phyloP scores from a whole-genome alignment of 2,888 invertebrate species.

The Andrena chrysosceles region DNA sequence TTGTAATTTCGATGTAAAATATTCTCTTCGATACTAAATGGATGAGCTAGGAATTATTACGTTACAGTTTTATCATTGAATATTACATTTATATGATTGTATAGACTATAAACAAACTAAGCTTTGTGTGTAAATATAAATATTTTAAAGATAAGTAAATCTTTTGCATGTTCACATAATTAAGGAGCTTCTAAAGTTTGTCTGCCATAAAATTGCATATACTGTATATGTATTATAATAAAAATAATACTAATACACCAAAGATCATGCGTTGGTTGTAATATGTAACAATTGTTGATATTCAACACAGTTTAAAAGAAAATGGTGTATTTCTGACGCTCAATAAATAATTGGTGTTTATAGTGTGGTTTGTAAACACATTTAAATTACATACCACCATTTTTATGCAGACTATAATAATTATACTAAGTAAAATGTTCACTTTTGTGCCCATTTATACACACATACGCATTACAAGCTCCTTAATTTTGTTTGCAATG shows the following conservation, averaged over 20 bases:
- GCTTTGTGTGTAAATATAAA: constrained; percentile 82
- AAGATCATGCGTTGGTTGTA: constrained; percentile 65
- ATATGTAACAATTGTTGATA: constrained; percentile 59
- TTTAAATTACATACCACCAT: constrained; percentile 44
- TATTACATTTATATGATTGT: constrained; percentile 83
- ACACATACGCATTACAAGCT: constrained; percentile 75
- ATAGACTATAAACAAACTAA: constrained; percentile 81
- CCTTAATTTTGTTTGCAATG: constrained; percentile 80
- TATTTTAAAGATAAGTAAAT: constrained; percentile 79
- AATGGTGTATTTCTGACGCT: constrained; percentile 66
- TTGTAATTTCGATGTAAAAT: constrained; percentile 85
- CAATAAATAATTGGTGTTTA: constrained; percentile 69
- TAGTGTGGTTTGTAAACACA: constrained; percentile 58
- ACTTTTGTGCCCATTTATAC: constrained; percentile 67
- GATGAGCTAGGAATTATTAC: constrained; percentile 82
- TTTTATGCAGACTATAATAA: constrained; percentile 61
- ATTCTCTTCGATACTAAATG: constrained; percentile 81
- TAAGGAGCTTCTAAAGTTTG: constrained; percentile 81
- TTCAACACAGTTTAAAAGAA: constrained; percentile 43
- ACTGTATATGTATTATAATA: constrained; percentile 62
- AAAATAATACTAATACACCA: constrained; percentile 70
- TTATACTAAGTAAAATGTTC: constrained; percentile 61
- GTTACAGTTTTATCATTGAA: constrained; percentile 83
- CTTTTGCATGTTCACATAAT: constrained; percentile 79
- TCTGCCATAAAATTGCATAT: constrained; percentile 68